phyloP scores from a whole-genome alignment of 2,888 invertebrate genomes.

The Phanerotoma sp. region DNA sequence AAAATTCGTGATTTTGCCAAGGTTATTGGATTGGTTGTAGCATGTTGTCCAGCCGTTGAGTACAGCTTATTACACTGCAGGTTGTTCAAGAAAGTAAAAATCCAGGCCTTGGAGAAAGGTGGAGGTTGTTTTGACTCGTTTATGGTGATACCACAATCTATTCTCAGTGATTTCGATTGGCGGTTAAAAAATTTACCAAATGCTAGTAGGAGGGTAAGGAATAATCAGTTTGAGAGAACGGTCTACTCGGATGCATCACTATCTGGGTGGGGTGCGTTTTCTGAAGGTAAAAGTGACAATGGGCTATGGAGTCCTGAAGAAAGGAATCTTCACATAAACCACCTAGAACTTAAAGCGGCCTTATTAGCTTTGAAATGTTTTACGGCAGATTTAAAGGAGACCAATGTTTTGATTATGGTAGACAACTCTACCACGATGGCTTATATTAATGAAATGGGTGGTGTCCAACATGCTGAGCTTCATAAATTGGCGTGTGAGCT shows the following conservation, averaged over 20 bases:
- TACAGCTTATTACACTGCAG: conserved; percentile 19
- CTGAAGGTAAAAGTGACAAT: conserved; percentile 19
- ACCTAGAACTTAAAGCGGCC: conserved; percentile 29
- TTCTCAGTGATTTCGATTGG: conserved; percentile 19
- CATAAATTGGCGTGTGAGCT: conserved; percentile 24
- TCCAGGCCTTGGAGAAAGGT: conserved; percentile 10
- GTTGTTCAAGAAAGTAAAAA: conserved; percentile 20
- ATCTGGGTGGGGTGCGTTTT: conserved; percentile 26
- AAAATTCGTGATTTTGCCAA: conserved; percentile 25
- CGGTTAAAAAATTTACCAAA: conserved; percentile 14
- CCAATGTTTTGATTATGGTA: conserved; percentile 8
- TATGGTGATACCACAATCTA: conserved; percentile 16
- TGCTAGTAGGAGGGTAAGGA: conserved; percentile 12
- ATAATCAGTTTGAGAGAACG: conserved; percentile 16
- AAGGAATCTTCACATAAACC: conserved; percentile 29
- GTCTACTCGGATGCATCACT: conserved; percentile 23
- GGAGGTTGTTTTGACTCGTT: conserved; percentile 15
- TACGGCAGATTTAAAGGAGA: not conserved
- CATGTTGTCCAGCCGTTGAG: conserved; percentile 22
- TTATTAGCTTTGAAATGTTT: not conserved
- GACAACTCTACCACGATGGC: conserved; percentile 35
- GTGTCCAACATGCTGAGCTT: conserved; percentile 32
- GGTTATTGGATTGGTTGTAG: conserved; percentile 18
- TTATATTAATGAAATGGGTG: conserved; percentile 33
- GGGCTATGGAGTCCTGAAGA: conserved; percentile 25